Conservation (phyloP, 2,113 vertebrate species). For the Noturus placidus region DNA sequence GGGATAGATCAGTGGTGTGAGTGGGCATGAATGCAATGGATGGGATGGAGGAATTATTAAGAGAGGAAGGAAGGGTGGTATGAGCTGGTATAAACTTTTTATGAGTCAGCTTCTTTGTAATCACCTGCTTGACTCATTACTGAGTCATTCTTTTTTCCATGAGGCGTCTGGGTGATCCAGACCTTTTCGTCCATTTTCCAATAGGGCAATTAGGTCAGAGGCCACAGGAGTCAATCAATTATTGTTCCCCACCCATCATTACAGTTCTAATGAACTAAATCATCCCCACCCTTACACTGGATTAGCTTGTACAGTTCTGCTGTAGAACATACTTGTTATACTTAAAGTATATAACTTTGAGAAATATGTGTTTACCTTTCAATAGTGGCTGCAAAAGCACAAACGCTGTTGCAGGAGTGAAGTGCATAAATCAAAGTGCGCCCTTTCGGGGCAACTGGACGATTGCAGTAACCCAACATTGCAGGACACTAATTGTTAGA, state of each 20-base stretch:
- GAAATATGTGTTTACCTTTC: neutral
- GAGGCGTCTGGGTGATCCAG: constrained; percentile 36
- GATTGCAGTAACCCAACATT: neutral
- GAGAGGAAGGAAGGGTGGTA: neutral
- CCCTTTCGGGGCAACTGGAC: neutral
- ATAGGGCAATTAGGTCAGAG: constrained; percentile 38
- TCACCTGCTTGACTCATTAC: constrained; percentile 29
- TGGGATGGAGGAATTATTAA: constrained; percentile 9
- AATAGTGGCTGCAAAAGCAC: neutral
- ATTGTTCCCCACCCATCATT: constrained; percentile 15
- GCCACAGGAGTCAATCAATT: constrained; percentile 27
- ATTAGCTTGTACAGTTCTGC: neutral
- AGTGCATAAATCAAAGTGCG: neutral
- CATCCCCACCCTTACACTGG: constrained; percentile 10
- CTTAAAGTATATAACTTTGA: neutral
- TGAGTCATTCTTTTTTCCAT: constrained; percentile 46
- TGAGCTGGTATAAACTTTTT: constrained; percentile 1
- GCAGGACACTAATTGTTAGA: neutral
- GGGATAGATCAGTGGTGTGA: neutral
- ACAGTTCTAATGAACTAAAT: constrained; percentile 32
- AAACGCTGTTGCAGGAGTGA: neutral
- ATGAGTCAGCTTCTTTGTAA: constrained; percentile 37
- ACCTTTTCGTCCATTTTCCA: constrained; percentile 6
- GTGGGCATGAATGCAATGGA: neutral
- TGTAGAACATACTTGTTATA: neutral